A percentile compares a stretch with the other conserved stretches of the same genome.
These are phyloP conservation scores for Oxycera nigricornis DNA, from an alignment of 2,888 invertebrate genomes.

Conservation along the genomic window DNA sequence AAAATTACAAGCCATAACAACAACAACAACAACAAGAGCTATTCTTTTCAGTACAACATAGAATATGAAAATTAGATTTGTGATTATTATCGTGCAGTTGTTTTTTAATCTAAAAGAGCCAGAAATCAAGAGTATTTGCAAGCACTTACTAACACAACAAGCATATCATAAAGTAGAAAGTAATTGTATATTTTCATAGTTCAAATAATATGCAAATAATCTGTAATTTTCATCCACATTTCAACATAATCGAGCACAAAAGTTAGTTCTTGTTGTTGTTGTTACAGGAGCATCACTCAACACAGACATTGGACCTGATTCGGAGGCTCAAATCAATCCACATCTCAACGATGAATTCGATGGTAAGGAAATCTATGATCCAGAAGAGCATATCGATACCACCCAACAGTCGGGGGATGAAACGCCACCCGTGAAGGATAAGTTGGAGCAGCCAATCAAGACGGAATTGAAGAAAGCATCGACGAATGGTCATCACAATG, in stretches of 20 bases:
- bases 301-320: slow-evolving; percentile 68
- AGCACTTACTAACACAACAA: not conserved
- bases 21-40: slow-evolving; percentile 38
- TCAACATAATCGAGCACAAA: slow-evolving; percentile 14
- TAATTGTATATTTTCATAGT: not conserved
- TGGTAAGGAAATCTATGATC: slow-evolving; percentile 60
- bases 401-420: slow-evolving; percentile 60
- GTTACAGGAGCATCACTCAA: slow-evolving; percentile 69
- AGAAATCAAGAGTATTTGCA: not conserved
- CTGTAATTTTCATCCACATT: not conserved
- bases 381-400: slow-evolving; percentile 60
- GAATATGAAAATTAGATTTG: not conserved
- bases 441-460: slow-evolving; percentile 60
- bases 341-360: slow-evolving; percentile 66
- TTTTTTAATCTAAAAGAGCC: not conserved
- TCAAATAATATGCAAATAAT: not conserved
- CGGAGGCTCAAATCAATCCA: slow-evolving; percentile 70
- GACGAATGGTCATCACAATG: slow-evolving; percentile 53
- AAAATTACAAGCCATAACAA: not conserved
- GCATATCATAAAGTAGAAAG: not conserved
- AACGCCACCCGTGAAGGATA: slow-evolving; percentile 61
- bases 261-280: slow-evolving; percentile 64
- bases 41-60: slow-evolving; percentile 1
- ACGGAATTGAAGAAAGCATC: slow-evolving; percentile 56
- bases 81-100: not conserved